Evolutionary conservation across 2,113 vertebrate genomes (phyloP).

Genomic region (Lucifuga dentata): DNA sequence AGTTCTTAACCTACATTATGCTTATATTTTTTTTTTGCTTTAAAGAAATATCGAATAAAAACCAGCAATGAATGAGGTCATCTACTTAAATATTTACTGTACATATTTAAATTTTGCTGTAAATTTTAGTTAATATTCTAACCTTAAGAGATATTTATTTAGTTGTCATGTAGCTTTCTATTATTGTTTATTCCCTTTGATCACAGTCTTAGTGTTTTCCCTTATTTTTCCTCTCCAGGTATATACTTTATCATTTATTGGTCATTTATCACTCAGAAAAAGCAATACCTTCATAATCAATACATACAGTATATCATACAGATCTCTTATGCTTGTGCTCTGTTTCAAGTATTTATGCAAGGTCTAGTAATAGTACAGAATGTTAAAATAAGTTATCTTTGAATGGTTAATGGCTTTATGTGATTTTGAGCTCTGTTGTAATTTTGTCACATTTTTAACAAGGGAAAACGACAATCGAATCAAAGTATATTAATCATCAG

Average conservation of each 20-base stretch:
- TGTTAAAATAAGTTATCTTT: neutral
- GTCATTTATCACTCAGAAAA: too few species aligned
- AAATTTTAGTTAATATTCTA: neutral
- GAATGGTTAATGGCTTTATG: too few species aligned
- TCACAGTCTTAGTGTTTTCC: constrained; percentile 13
- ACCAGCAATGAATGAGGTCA: constrained; percentile 41
- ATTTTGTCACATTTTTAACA: constrained; percentile 31
- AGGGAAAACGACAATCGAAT: constrained; percentile 23
- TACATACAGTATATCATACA: too few species aligned
- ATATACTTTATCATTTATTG: too few species aligned
- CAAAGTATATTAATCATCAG: constrained; percentile 2
- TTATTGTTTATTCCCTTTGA: neutral
- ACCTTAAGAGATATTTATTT: neutral
- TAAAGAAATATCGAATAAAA: constrained; percentile 32
- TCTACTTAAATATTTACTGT: constrained; percentile 12
- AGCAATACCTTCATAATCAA: too few species aligned
- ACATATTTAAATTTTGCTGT: neutral
- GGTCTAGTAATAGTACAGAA: constrained; percentile 18
- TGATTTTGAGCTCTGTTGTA: constrained; percentile 42
- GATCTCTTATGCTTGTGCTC: neutral
- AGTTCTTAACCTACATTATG: constrained; percentile 26
- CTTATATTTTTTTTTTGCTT: constrained; percentile 44
- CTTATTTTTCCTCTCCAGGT: too few species aligned
- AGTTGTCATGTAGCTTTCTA: constrained; percentile 9
- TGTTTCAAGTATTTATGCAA: constrained; percentile 41